Evolutionary conservation across 1,140 invertebrate species (phyloP), one percentile per base, ranked within the genome.

Genomic region (Drosophila kikkawai): DNA sequence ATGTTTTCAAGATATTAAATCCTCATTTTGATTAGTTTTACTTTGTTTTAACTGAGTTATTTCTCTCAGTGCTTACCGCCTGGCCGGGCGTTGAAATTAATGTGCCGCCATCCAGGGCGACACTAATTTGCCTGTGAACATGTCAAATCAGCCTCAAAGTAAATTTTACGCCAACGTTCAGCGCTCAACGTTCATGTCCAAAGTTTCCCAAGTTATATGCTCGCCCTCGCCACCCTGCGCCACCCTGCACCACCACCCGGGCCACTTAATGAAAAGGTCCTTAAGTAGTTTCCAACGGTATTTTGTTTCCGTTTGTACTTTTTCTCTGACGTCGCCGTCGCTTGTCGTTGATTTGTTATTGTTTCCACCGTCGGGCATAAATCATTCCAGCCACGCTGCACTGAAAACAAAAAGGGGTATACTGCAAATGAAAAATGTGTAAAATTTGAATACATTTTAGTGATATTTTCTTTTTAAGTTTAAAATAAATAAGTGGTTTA

Each of bases 281-380:
- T 90, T 90, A 90, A 90, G 85, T 90, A 86, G 85, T 90, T 90
- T 90, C 85, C 82, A 90, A 90, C 85, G 85, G 85, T 90, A 90
- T 90, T 90, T 90, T 90, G 85, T 90, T 90, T 90, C 85, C 85
- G 85, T 90, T 90, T 90, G 85, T 90, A 90, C 67, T 81, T 81
- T 84, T 83, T 82, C 79, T 68, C 75, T 78, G 74, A 69, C 75
- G 74, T 71, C 63, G 63, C 74, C 82, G 68, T 68, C 67, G 70
- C 80, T 75, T 63, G 68, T 77, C 75, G 85, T 79, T 90, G 86
- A 90, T 90, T 90, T 90, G 85, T 90, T 90, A 90, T 90, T 90
- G 86, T 90, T 90, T 79, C 85, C 78, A 82, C 66, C 73, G 85
- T 41, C 70, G 60, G 53, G 86, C 86, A 90, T 90, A 90, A 90